A percentile compares a stretch with the other conserved stretches of the same genome.
These are phyloP conservation scores for Progne subis DNA, from an alignment of 2,113 vertebrate genomes.

Conservation along the genomic window DNA sequence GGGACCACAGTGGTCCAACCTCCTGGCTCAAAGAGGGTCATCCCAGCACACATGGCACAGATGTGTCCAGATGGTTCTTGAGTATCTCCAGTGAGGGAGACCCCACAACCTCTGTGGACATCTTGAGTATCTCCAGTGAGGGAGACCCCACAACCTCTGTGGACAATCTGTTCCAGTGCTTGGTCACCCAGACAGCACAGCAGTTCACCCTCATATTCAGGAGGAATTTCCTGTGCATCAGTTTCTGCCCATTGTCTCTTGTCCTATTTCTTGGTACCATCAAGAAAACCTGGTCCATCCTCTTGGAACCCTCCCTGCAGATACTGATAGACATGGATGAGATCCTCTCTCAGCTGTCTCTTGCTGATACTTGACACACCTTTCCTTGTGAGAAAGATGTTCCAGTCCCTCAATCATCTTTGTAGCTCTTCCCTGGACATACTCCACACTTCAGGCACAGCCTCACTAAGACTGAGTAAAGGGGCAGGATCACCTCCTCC, in stretches of 20 bases:
- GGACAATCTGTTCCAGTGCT: neutral
- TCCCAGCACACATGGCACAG: neutral
- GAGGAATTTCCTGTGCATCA: neutral
- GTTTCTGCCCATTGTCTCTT: neutral
- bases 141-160: neutral
- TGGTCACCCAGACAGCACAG: no score
- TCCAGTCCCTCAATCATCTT: neutral
- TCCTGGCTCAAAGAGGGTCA: neutral
- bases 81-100: neutral
- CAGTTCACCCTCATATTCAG: neutral
- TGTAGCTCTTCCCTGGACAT: rapidly evolving
- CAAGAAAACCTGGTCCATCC: neutral
- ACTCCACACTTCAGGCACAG: neutral
- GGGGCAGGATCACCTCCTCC: neutral
- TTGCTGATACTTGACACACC: neutral
- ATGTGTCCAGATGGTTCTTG: neutral
- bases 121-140: neutral
- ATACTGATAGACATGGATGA: neutral
- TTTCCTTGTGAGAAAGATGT: rapidly evolving
- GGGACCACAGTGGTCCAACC: neutral
- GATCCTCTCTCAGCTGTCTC: neutral
- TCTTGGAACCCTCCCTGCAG: neutral
- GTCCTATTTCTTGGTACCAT: neutral
- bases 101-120: neutral
- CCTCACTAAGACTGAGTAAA: neutral